Conservation (phyloP, 1,140 invertebrate genomes). For the Drosophila teissieri region DNA sequence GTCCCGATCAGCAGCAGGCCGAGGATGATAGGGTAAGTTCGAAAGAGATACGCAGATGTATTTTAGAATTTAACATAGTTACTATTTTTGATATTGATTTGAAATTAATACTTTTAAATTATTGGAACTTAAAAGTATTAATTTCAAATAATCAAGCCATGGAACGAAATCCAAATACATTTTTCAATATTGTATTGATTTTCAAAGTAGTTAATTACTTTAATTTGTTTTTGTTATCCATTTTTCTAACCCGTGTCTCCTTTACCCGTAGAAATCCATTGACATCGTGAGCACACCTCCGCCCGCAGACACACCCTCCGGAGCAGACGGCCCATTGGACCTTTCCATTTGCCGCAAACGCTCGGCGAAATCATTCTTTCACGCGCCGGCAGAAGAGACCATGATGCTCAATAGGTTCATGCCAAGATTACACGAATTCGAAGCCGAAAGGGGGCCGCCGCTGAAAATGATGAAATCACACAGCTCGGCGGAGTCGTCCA, state of each 20-base stretch:
- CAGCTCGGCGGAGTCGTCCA: constrained; percentile 61
- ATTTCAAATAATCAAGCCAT: too few species aligned
- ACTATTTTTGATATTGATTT: too few species aligned
- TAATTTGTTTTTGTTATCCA: background rate
- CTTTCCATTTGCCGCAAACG: constrained; percentile 87
- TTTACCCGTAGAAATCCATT: constrained; percentile 69
- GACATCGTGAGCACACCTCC: constrained; percentile 77
- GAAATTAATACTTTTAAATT: too few species aligned
- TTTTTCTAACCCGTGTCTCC: background rate
- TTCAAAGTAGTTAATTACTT: background rate
- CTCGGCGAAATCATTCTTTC: constrained; percentile 6
- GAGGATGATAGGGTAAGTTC: constrained; percentile 71
- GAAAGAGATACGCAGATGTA: background rate
- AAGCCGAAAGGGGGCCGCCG: constrained; percentile 29
- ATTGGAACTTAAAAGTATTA: too few species aligned
- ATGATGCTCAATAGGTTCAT: constrained; percentile 18
- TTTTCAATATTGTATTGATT: too few species aligned
- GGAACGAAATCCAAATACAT: background rate
- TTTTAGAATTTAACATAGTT: too few species aligned
- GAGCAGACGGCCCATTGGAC: constrained; percentile 89
- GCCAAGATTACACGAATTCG: constrained; percentile 26
- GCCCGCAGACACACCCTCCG: constrained; percentile 39
- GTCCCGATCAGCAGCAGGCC: constrained; percentile 39
- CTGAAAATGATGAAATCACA: constrained; percentile 49
- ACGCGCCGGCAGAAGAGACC: background rate